Evolutionary conservation across 2,797 vertebrate species (phyloP).

Genomic region (Threskiornis aethiopicus): DNA sequence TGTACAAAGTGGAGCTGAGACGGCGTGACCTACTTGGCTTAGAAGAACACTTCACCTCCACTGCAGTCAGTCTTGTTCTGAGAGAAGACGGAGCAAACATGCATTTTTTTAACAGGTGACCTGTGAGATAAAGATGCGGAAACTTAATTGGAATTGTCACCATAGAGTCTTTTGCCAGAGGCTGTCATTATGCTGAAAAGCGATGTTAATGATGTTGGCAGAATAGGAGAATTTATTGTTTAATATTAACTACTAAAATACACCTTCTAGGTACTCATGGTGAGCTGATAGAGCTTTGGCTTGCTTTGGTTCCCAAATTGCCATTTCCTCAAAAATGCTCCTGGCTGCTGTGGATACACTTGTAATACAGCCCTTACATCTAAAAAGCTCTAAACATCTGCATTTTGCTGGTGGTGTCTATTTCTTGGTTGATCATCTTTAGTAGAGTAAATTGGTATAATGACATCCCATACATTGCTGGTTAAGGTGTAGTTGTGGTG

Average conservation of each 20-base stretch:
- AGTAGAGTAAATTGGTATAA: background rate
- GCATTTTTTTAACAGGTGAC: background rate
- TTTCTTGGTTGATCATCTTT: background rate
- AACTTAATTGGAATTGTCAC: constrained; percentile 36
- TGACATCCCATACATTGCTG: background rate
- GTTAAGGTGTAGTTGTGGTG: background rate
- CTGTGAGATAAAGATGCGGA: background rate
- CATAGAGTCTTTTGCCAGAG: background rate
- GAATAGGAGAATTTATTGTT: background rate
- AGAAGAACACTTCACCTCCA: background rate
- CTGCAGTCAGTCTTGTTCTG: background rate
- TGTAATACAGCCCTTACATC: background rate
- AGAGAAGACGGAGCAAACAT: background rate
- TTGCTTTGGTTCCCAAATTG: background rate
- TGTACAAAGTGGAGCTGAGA: background rate
- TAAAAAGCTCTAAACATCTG: background rate
- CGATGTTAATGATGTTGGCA: background rate
- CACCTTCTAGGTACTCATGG: background rate
- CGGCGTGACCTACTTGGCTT: background rate
- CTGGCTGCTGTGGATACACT: rapidly evolving
- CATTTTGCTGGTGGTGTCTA: background rate
- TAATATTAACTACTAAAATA: background rate
- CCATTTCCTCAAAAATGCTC: background rate
- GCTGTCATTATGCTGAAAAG: background rate
- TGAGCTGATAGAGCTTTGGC: background rate